Base-by-base conservation (phyloP, 2,113 vertebrate species). In the Ctenomys sociabilis region DNA sequence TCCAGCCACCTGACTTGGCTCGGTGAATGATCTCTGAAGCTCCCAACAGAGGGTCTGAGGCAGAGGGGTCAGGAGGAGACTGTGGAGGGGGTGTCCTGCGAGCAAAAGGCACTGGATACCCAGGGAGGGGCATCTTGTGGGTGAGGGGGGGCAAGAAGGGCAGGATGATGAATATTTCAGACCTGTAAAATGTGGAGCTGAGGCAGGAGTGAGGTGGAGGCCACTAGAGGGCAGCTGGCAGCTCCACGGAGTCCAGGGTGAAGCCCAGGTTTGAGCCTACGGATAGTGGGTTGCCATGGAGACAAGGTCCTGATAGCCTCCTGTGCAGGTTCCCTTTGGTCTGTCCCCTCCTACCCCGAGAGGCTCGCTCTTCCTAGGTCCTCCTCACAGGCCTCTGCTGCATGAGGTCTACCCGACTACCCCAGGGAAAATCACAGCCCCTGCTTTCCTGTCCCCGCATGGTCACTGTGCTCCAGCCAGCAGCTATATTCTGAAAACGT, bases 201-300 rank as follows among this genome's bases (percentile, higher is more conserved):
- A 88, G 72, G 24, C 57, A 52, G 32, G 75, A 59, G 61, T 37
- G 61, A 81, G 54, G 87, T 1, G 40, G n/a, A 66, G 49, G 59
- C 22, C 59, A 57, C n/a, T 28, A 37, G 64, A 86, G 93, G 43
- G 77, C 45, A 77, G 43, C 5, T 3, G 49, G 77, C 1, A 30
- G 81, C 66, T 86, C 72, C 28, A 9, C 8, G 1, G 40, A 95
- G 59, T 85, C 84, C 63, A 63, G 12, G 10, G 0, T 10, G 75
- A 32, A 16, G 22, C 49, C 43, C 66, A 21, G 37, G 61, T 45
- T 57, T 57, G 35, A 83, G 70, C 57, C 93, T 22, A 57, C 30
- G 43, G 87, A 22, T 85, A 72, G 78, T 12, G 19, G 68, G 97
- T 85, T 97, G 72, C 85, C 81, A 89, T 26, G 89, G 89, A 80